Evolutionary conservation across 2,797 vertebrate species (phyloP).

Genomic region (Chrosomus eos): DNA sequence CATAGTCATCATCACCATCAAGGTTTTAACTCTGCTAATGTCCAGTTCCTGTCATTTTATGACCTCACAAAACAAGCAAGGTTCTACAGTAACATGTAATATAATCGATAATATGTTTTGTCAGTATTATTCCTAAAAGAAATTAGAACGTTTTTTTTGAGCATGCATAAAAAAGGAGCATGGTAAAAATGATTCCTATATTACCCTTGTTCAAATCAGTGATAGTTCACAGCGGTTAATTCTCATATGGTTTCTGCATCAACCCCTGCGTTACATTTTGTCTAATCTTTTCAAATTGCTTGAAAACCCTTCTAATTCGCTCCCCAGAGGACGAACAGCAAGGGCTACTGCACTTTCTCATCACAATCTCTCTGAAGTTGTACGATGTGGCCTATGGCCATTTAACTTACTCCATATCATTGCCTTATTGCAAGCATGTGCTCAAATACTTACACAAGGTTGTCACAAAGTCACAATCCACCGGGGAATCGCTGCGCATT

Average conservation of each 20-base stretch:
- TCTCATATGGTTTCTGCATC: slow-evolving; percentile 25
- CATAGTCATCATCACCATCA: slow-evolving; percentile 8
- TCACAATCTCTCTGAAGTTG: slow-evolving; percentile 52
- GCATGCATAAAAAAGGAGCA: background rate
- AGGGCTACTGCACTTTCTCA: slow-evolving; percentile 65
- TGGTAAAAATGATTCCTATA: background rate
- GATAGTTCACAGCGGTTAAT: slow-evolving; percentile 26
- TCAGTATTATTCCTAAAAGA: background rate
- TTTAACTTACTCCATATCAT: slow-evolving; percentile 56
- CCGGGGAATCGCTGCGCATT: slow-evolving; percentile 69
- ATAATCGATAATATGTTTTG: background rate
- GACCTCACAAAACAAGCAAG: slow-evolving; percentile 10
- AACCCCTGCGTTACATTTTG: slow-evolving; percentile 32
- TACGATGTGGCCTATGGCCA: slow-evolving; percentile 60
- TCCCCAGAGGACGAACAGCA: slow-evolving; percentile 46
- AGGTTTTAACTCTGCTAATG: background rate
- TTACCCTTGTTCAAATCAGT: background rate
- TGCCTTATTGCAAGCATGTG: slow-evolving; percentile 66
- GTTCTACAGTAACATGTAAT: background rate
- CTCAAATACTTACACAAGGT: slow-evolving; percentile 60
- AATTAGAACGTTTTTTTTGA: background rate
- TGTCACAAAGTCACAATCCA: slow-evolving; percentile 64
- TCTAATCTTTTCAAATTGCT: slow-evolving; percentile 44
- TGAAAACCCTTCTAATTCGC: slow-evolving; percentile 42
- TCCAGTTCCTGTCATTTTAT: slow-evolving; percentile 15